Conservation (phyloP, 2,888 invertebrate species). For the Drosophila kanekoi region DNA sequence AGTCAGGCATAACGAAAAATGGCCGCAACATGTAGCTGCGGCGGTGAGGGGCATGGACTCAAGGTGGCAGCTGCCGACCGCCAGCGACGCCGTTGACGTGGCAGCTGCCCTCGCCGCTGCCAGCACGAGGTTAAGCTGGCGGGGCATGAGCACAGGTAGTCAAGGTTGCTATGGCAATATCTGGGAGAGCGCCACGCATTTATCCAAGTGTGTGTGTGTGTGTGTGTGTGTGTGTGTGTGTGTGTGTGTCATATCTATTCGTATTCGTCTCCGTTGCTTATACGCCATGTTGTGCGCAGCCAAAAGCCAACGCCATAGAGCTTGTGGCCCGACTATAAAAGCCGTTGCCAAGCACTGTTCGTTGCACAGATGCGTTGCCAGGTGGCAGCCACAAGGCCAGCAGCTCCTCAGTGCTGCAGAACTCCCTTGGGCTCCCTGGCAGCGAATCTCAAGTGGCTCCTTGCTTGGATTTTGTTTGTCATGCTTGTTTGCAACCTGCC, state of each 20-base stretch:
- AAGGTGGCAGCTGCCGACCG: conserved; percentile 27
- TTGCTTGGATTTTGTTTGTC: conserved; percentile 45
- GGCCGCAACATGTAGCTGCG: conserved; percentile 26
- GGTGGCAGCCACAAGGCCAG: conserved; percentile 67
- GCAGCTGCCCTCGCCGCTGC: conserved; percentile 25
- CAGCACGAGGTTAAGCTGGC: conserved; percentile 59
- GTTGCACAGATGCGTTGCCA: conserved; percentile 72
- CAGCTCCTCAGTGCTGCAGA: conserved; percentile 12
- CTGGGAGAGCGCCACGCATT: conserved; percentile 58
- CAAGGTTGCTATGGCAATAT: conserved; percentile 81
- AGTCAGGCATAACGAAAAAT: conserved; percentile 25
- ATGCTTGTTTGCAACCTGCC: conserved; percentile 33
- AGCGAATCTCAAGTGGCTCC: conserved; percentile 60
- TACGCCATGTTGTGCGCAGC: conserved; percentile 77
- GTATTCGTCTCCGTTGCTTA: conserved; percentile 55
- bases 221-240: conserved; percentile 15
- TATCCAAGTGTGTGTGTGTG: conserved; percentile 6
- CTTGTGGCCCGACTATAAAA: conserved; percentile 65
- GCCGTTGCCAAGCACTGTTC: conserved; percentile 72
- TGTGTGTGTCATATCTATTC: conserved; percentile 28
- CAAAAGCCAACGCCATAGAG: conserved; percentile 44
- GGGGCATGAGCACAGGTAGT: conserved; percentile 75
- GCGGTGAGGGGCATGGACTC: conserved; percentile 21
- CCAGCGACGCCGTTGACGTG: conserved; percentile 35
- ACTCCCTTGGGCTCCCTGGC: conserved; percentile 30